Base-by-base conservation (phyloP, 2,888 invertebrate genomes). In the Smittia sp. region DNA sequence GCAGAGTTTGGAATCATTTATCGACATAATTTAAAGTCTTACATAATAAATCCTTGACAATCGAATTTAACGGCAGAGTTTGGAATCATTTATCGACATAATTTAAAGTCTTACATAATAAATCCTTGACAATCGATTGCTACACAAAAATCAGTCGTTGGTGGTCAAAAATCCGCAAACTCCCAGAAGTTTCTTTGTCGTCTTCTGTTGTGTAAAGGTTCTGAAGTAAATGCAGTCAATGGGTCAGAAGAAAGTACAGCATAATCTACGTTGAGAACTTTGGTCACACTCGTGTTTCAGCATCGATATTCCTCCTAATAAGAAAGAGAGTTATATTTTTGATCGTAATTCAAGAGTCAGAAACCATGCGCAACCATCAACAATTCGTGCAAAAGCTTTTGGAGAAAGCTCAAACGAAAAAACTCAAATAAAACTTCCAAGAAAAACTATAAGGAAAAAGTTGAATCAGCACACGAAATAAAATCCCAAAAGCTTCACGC, bases 201-300 rank as follows among this genome's bases (percentile, higher is more conserved):
- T 38, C 4, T 58, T 22, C 18, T 3, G 9, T 58, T 18, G 22
- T 58, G 20, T 58, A 22, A n/a, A n/a, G n/a, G 18, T 18, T 58
- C 4, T n/a, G 22, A 58, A 58, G 3, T 7, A 22, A 13, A n/a
- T 46, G 46, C 46, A 46, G 15, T 38, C 6, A 38, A 38, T 38
- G 38, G 6, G 38, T n/a, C n/a, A n/a, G n/a, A 39, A 39, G 39
- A 7, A 39, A 13, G 7, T 39, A 39, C 39, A 9, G 39, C 13
- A 13, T 7, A 39, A 39, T 9, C 7, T 39, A 9, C 39, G 7
- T 39, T 39, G 39, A 9, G 39, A 39, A n/a, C 52, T 39, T 41
- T 62, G 15, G 22, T 73, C 41, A 73, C 15, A 73, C 73, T 41
- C 65, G 62, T 2, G 73, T 73, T 73, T 73, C 73, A 46, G 73